Conservation (phyloP, 2,888 invertebrate genomes). For the Magallana nippona region DNA sequence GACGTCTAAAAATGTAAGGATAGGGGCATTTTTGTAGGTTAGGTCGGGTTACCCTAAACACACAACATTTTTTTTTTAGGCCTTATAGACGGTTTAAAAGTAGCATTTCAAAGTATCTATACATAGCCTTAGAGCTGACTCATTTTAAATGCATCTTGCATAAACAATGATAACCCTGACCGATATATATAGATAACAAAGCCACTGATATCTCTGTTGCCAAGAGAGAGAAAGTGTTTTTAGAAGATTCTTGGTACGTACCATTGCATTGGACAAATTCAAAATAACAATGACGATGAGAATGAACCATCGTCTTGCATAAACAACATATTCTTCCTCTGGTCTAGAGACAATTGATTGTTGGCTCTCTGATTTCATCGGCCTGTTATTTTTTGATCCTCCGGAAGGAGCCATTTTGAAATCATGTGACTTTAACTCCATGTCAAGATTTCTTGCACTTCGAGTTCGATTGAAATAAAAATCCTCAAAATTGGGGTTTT, state of each 20-base stretch:
- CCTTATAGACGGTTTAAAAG: too few relatives aligned
- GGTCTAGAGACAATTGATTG: conserved; percentile 1
- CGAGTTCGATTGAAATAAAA: not conserved
- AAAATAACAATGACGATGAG: conserved; percentile 71
- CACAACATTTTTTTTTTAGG: too few relatives aligned
- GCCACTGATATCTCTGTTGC: not conserved
- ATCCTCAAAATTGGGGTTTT: not conserved
- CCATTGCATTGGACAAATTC: conserved; percentile 78
- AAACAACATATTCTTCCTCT: conserved; percentile 62
- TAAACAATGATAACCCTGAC: not conserved
- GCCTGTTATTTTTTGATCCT: not conserved
- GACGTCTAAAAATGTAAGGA: too few relatives aligned
- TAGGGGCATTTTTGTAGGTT: too few relatives aligned
- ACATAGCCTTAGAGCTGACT: not conserved
- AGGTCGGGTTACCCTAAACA: too few relatives aligned
- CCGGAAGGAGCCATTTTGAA: conserved; percentile 48
- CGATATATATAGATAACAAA: not conserved
- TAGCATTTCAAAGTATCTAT: too few relatives aligned
- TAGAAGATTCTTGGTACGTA: conserved; percentile 54
- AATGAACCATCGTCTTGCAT: conserved; percentile 75
- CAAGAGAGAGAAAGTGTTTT: not conserved
- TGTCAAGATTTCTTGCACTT: not conserved
- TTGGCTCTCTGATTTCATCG: conserved; percentile 7
- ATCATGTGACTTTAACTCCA: conserved; percentile 43
- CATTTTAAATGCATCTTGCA: not conserved